phyloP scores from a whole-genome alignment of 53 echinoderm and acorn worm genomes.

The Temnopleurus reevesii region DNA sequence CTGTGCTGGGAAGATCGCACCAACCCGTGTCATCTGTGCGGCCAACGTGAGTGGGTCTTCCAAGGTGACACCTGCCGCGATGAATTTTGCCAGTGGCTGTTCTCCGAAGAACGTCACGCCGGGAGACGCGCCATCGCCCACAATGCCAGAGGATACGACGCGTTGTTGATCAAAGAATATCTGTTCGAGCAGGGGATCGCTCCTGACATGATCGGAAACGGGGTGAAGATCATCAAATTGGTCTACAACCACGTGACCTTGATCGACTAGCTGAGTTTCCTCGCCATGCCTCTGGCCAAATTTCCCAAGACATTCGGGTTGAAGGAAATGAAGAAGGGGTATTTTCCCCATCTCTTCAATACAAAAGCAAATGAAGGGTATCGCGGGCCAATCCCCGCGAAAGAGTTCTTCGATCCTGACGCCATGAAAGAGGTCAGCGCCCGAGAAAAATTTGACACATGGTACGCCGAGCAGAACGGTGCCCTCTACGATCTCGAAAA shows the following conservation, averaged over 20 bases:
- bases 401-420: not conserved
- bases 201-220: not conserved
- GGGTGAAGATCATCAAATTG: not conserved
- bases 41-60: slow-evolving; percentile 8
- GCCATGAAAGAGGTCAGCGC: not conserved
- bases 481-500: not conserved
- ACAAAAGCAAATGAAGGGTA: slow-evolving; percentile 39
- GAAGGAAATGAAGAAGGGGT: slow-evolving; percentile 54
- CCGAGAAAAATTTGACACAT: not conserved
- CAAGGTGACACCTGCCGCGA: slow-evolving; percentile 10
- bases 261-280: not conserved
- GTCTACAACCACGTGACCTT: not conserved
- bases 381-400: slow-evolving; percentile 26
- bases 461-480: not conserved
- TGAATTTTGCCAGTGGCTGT: slow-evolving; percentile 59
- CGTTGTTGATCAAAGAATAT: slow-evolving; percentile 40
- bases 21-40: not conserved
- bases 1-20: slow-evolving; percentile 8
- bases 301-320: slow-evolving; percentile 48
- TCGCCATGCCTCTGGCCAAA: not conserved
- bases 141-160: slow-evolving; percentile 62
- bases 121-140: slow-evolving; percentile 52
- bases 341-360: slow-evolving; percentile 66
- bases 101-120: not conserved
- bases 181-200: slow-evolving; percentile 38